Conservation (phyloP, 2,113 vertebrate genomes). For the Apistogramma diplotaenia region DNA sequence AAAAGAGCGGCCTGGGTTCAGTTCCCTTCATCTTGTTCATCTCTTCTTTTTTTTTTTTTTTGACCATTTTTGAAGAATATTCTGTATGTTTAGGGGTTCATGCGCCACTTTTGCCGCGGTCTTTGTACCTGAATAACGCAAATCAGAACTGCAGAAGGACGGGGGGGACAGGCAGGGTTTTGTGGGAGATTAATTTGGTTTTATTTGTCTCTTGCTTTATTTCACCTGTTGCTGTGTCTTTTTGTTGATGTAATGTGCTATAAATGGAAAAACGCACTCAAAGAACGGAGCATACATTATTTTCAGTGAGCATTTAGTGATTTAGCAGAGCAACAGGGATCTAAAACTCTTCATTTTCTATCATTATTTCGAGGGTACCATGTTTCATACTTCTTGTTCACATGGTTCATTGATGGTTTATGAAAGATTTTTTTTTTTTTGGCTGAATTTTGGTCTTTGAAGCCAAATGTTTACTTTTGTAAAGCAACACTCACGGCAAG, state of each 20-base stretch:
- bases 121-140: constrained; percentile 47
- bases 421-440: neutral
- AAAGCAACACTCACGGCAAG: constrained; percentile 33
- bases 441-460: neutral
- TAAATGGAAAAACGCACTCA: constrained; percentile 37
- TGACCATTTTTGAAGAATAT: constrained; percentile 47
- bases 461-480: constrained; percentile 35
- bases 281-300: constrained; percentile 23
- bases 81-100: constrained; percentile 46
- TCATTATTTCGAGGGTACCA: constrained; percentile 18
- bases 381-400: constrained; percentile 20
- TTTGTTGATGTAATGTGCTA: constrained; percentile 11
- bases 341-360: constrained; percentile 14
- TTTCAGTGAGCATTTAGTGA: constrained; percentile 32
- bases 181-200: neutral
- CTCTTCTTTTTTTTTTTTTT: neutral
- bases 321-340: constrained; percentile 29
- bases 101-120: constrained; percentile 27
- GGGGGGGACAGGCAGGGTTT: neutral
- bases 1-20: constrained; percentile 19
- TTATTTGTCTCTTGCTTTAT: constrained; percentile 34
- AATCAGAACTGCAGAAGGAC: constrained; percentile 19
- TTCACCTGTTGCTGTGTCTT: constrained; percentile 33
- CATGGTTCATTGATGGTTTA: constrained; percentile 23
- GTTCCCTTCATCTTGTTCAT: constrained; percentile 46